Conservation (phyloP, 1,140 invertebrate genomes). For the Acyrthosiphon pisum region DNA sequence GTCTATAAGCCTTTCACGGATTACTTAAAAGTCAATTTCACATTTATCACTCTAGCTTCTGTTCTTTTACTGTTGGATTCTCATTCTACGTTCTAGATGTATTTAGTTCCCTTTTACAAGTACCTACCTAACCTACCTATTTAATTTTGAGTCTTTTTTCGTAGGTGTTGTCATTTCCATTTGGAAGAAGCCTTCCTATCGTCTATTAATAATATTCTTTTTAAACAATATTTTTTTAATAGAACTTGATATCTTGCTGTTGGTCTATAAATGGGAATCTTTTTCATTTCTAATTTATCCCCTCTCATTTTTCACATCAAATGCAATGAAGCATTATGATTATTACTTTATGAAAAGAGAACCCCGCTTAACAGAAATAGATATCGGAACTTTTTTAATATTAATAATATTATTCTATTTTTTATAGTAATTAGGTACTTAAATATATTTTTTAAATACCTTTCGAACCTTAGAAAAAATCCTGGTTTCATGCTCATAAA, state of each 20-base stretch:
- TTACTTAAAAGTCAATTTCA: slow-evolving; percentile 17
- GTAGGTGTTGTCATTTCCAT: background rate
- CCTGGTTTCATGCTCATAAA: background rate
- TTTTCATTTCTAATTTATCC: no score
- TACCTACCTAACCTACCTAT: background rate
- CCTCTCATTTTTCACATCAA: no score
- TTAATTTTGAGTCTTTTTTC: background rate
- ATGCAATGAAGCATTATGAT: no score
- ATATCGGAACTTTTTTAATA: background rate
- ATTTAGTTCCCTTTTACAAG: background rate
- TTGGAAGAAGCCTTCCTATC: background rate
- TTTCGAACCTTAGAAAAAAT: background rate
- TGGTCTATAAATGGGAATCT: no score
- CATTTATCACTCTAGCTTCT: background rate
- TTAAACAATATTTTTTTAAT: no score
- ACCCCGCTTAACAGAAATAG: no score
- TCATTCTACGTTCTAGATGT: background rate
- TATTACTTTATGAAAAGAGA: no score
- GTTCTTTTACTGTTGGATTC: background rate
- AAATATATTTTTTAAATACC: background rate
- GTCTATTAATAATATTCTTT: background rate
- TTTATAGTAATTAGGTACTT: background rate
- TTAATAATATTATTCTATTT: no score
- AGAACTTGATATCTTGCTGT: no score
- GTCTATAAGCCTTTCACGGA: background rate